Evolutionary conservation across 1,140 invertebrate species (phyloP), one percentile per base, ranked within the genome.

Genomic region (Zophobas atratus): DNA sequence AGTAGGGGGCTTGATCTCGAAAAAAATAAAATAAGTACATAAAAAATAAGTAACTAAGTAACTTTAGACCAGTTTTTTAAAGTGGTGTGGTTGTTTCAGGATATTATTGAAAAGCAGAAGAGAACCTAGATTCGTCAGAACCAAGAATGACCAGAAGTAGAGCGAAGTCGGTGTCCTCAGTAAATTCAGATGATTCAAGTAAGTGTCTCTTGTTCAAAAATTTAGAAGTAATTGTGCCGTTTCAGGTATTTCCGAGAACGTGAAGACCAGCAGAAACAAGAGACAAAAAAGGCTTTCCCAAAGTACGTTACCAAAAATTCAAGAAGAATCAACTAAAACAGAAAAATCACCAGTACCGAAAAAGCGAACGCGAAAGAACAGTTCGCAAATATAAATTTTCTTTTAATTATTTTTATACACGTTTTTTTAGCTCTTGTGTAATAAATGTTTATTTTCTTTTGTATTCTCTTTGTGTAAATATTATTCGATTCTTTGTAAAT

Each of bases 101-200:
- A 20, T 20, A 20, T 20, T 20, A 20, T 20, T 20, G 20, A 20
- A 60, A 60, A 32, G 32, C 36, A 5, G 41, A 39, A 39, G 38
- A 55, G 32, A 56, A 39, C 2, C 3, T 73, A 33, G 35, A 48
- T 20, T 20, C 20, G 43, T 43, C 4, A 35, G 71, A 33, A 41
- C 33, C 8, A 2, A 53, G 71, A 33, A 39, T 20, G 6, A 67
- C 71, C n/a, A 55, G 71, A 56, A 55, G 49, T 56, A 55, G 71
- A 35, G 35, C 71, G 2, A 56, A 49, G n/a, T 73, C 71, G 36
- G 34, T 41, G n/a, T 73, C 71, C 32, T 73, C 70, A 1, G 36
- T 63, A 1, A 2, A 63, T 63, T 63, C 60, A 6, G 60, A 67
- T 20, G 60, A 67, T 67, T 67, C 60, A 67, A 41, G 60, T 67